Base-by-base conservation (phyloP, 2,113 vertebrate genomes). In the Agapornis roseicollis region DNA sequence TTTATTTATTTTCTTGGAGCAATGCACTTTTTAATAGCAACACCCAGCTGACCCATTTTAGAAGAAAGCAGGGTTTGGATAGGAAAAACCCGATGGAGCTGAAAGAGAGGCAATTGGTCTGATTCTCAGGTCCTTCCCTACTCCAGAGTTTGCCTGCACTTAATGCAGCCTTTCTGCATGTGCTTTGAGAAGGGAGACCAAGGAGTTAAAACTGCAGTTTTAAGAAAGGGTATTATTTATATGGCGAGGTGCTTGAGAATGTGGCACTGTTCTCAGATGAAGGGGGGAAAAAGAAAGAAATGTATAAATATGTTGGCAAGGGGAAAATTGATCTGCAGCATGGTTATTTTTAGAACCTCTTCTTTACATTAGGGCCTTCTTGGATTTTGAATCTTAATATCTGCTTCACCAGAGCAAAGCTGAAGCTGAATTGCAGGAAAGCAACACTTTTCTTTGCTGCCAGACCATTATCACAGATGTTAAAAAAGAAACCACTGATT, bases 401-500 rank as follows among this genome's bases (percentile, higher is more conserved):
- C 73, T 93, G 46, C 50, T 91, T 91, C 85, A 89, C 64, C 88
- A 80, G 53, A 80, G 47, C 33, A 58, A 58, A 58, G 22, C 56
- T n/a, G 55, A 89, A 82, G 66, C 87, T 80, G 58, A 64, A 60
- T 24, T 84, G 78, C 90, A 95, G 93, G 82, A 81, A 90, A 71
- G 56, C 65, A 88, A 55, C 31, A 3, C 44, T 88, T 33, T 35
- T 53, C 11, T 72, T 95, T 1, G 0, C 63, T 96, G 93, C 90
- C 93, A 92, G 65, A 11, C 78, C 61, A 52, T 94, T 95, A 94
- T 97, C 93, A 76, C 58, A 89, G 90, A 97, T 85, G 88, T 93
- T 97, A 93, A 80, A 95, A 96, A 94, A 94, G 70, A 80, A 87
- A 87, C 83, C 88, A 92, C 96, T 96, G 92, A 96, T 96, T 96